A percentile compares a stretch with the other conserved stretches of the same genome.
phyloP scores from a whole-genome alignment of 2,888 invertebrate species.

The Amiota mariae region DNA sequence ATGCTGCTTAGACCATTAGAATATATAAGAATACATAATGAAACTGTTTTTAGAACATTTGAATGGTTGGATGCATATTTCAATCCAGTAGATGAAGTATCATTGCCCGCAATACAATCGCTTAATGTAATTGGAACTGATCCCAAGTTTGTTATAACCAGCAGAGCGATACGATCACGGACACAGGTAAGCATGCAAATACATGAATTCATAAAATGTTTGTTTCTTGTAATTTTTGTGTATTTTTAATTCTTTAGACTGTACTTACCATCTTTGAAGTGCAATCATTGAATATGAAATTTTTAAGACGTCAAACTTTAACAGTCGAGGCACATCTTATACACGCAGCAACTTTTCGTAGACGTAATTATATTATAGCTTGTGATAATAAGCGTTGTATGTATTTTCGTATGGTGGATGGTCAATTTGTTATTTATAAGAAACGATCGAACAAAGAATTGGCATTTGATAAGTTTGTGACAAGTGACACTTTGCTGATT shows the following conservation, averaged over 20 bases:
- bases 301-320: conserved; percentile 58
- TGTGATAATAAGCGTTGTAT: conserved; percentile 56
- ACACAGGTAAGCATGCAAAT: conserved; percentile 53
- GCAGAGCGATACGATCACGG: conserved; percentile 53
- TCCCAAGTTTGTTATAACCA: conserved; percentile 58
- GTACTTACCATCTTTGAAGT: conserved; percentile 61
- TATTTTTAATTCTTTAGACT: conserved; percentile 47
- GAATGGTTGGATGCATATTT: conserved; percentile 69
- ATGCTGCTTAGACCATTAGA: neutral
- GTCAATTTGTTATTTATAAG: conserved; percentile 59
- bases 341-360: conserved; percentile 56
- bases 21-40: neutral
- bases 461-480: conserved; percentile 56
- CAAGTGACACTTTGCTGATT: conserved; percentile 54
- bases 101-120: conserved; percentile 55
- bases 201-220: neutral
- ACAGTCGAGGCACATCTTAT: conserved; percentile 56
- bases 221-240: neutral
- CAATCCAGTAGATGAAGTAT: conserved; percentile 62
- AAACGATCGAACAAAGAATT: conserved; percentile 56
- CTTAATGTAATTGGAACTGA: conserved; percentile 57
- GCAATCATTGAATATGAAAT: conserved; percentile 42
- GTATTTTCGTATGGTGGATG: conserved; percentile 63
- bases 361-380: conserved; percentile 61
- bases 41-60: conserved; percentile 55